Conservation (phyloP, 1,140 invertebrate species). For the Triops cancriformis region DNA sequence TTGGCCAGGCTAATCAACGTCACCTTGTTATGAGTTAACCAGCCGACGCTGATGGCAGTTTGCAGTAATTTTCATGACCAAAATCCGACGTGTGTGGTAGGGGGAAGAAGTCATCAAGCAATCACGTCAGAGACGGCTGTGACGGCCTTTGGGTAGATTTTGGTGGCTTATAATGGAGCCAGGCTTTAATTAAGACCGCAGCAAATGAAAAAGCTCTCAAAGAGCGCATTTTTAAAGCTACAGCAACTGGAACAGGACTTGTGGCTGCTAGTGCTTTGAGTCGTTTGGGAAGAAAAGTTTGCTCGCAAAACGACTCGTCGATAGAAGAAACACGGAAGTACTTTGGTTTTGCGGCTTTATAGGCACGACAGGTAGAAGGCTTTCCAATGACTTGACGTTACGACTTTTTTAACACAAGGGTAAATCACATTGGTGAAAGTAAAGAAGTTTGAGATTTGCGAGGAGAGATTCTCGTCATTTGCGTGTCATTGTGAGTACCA, state of each 20-base stretch:
- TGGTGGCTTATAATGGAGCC: neutral
- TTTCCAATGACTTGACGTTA: too few relatives aligned
- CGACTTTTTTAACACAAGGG: too few relatives aligned
- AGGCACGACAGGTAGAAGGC: too few relatives aligned
- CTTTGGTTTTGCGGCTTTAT: too few relatives aligned
- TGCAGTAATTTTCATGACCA: slow-evolving; percentile 2
- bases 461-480: too few relatives aligned
- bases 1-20: neutral
- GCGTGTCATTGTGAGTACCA: too few relatives aligned
- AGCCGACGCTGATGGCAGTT: neutral
- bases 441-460: too few relatives aligned
- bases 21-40: neutral
- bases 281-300: neutral
- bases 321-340: neutral
- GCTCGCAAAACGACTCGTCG: neutral
- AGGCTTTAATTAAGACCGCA: neutral
- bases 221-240: neutral
- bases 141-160: neutral
- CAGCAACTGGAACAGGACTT: neutral
- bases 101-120: neutral
- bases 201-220: neutral
- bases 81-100: neutral
- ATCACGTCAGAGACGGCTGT: neutral
- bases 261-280: neutral
- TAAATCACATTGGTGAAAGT: too few relatives aligned